Percentiles rank a stretch among this genome's conserved stretches.
These are phyloP conservation scores for Luffia ferchaultella DNA, from an alignment of 2,888 invertebrate genomes.

Conservation along the genomic window DNA sequence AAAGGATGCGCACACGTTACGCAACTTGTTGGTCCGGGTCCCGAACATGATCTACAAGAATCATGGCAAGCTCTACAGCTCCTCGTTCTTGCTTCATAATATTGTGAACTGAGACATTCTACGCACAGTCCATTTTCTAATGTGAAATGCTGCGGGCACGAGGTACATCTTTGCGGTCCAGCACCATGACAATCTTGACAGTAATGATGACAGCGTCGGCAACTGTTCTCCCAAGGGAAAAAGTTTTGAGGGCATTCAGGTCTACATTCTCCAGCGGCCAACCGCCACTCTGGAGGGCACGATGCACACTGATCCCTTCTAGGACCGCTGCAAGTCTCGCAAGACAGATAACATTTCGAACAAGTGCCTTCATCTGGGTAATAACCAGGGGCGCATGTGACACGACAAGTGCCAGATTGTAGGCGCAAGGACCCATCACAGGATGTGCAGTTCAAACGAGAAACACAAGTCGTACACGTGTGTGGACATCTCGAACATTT, in stretches of 20 bases:
- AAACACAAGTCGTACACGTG: slow-evolving; percentile 79
- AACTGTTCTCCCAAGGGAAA: slow-evolving; percentile 78
- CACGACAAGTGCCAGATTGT: slow-evolving; percentile 84
- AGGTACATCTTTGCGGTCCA: slow-evolving; percentile 77
- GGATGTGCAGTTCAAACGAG: slow-evolving; percentile 81
- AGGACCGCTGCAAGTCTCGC: slow-evolving; percentile 86
- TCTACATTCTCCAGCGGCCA: slow-evolving; percentile 85
- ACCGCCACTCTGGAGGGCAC: slow-evolving; percentile 81
- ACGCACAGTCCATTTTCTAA: slow-evolving; percentile 77
- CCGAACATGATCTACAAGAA: slow-evolving; percentile 70
- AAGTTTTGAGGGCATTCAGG: slow-evolving; percentile 82
- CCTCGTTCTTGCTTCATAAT: slow-evolving; percentile 73
- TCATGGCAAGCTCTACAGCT: slow-evolving; percentile 73
- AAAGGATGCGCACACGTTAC: slow-evolving; percentile 71
- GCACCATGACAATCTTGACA: slow-evolving; percentile 87
- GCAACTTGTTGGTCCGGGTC: slow-evolving; percentile 74
- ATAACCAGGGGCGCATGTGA: slow-evolving; percentile 81
- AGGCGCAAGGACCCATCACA: slow-evolving; percentile 80
- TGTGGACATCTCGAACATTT: slow-evolving; percentile 81
- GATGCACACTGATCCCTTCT: slow-evolving; percentile 85
- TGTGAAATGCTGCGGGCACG: slow-evolving; percentile 77
- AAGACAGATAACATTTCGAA: slow-evolving; percentile 83
- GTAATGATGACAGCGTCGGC: slow-evolving; percentile 89
- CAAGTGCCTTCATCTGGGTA: slow-evolving; percentile 87
- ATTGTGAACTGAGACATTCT: slow-evolving; percentile 78